Evolutionary conservation across 2,797 vertebrate species (phyloP).

Genomic region (Channallabes apus): DNA sequence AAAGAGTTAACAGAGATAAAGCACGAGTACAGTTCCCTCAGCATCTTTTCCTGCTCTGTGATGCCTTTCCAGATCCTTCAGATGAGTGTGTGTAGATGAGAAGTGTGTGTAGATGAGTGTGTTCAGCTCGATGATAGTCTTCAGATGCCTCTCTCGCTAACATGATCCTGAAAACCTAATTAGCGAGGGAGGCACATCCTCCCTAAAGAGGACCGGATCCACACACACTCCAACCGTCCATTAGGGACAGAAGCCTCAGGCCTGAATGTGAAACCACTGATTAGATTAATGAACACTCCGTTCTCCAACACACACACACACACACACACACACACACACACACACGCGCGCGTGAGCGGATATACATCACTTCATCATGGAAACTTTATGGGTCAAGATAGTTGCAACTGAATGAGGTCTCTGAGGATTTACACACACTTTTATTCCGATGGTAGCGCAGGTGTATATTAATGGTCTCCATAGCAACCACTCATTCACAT

Average conservation of each 20-base stretch:
- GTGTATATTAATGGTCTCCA: neutral
- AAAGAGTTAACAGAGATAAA: neutral
- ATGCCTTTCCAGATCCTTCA: slow-evolving; percentile 9
- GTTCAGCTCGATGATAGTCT: slow-evolving; percentile 10
- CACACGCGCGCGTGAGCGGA: neutral
- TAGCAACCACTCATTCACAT: neutral
- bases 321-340: slow-evolving; percentile 34
- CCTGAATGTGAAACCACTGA: slow-evolving; percentile 69
- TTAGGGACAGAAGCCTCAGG: slow-evolving; percentile 62
- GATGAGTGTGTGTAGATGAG: neutral
- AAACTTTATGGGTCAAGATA: slow-evolving; percentile 10
- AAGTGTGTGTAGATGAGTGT: neutral
- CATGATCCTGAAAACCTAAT: slow-evolving; percentile 53
- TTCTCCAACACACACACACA: slow-evolving; percentile 24
- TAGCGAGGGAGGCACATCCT: slow-evolving; percentile 43
- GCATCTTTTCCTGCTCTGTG: neutral
- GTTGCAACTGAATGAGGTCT: neutral
- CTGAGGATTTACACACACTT: neutral
- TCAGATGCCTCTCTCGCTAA: slow-evolving; percentile 42
- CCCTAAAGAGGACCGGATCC: slow-evolving; percentile 42
- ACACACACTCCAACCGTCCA: slow-evolving; percentile 54
- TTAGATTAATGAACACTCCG: slow-evolving; percentile 61
- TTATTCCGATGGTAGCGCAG: neutral
- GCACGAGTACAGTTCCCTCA: neutral
- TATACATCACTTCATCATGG: slow-evolving; percentile 16